These are phyloP conservation scores for Chrysocyon brachyurus DNA, from an alignment of 2,797 vertebrate species.

Conservation along the genomic window DNA sequence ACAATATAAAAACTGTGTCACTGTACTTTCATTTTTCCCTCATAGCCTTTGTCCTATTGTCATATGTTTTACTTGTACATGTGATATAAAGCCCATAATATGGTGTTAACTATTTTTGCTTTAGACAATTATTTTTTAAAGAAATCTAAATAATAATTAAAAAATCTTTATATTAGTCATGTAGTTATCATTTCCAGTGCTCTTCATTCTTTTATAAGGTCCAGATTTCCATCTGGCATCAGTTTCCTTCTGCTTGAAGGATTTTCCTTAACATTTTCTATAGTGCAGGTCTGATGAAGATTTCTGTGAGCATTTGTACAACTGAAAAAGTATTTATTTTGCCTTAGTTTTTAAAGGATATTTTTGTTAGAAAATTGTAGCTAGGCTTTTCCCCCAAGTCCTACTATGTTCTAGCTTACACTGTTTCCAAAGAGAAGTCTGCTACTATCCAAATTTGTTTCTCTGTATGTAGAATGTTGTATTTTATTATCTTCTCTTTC, in stretches of 20 bases:
- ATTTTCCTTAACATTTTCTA: background rate
- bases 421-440: background rate
- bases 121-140: background rate
- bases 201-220: background rate
- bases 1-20: background rate
- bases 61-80: background rate
- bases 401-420: background rate
- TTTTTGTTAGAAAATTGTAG: slow-evolving; percentile 6
- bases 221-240: background rate
- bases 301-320: background rate
- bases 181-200: background rate
- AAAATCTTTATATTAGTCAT: background rate
- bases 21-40: background rate
- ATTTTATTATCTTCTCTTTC: slow-evolving; percentile 12
- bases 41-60: background rate
- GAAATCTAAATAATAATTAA: background rate
- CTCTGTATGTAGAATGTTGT: background rate
- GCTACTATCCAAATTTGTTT: background rate
- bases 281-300: background rate
- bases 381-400: background rate
- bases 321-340: background rate
- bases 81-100: background rate
- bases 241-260: background rate
- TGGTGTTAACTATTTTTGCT: background rate
- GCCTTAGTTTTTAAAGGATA: background rate